Base-by-base conservation (phyloP, 2,888 invertebrate genomes). In the Mesochorus sp. region DNA sequence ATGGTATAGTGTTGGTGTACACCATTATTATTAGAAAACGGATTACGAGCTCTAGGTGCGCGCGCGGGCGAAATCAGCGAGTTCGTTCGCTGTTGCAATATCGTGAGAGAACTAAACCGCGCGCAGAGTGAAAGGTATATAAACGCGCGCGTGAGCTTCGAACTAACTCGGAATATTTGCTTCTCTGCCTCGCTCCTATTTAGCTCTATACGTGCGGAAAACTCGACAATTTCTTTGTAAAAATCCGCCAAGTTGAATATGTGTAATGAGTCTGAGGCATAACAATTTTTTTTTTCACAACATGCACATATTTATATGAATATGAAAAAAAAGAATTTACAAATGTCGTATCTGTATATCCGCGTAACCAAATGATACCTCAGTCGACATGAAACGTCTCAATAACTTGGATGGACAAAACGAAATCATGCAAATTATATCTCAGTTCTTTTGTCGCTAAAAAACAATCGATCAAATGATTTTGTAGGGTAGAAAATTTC, bases 81-180 rank as follows among this genome's bases (percentile, higher is more conserved):
- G 82, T 80, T 75, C 53, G 68, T 75, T 70, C 64, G 73, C 74
- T 83, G 80, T 80, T 78, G 85, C 85, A 83, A 83, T 80, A 75
- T 81, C 85, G 84, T 84, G 85, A 81, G 85, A 85, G 83, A 85
- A 81, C 44, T 10, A n/a, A 12, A 14, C 10, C 19, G 26, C 55
- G 19, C 78, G 64, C 70, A 19, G 61, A 81, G 86, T 86, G 86
- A 86, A 86, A 86, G 86, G 86, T 17, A 42, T 61, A 26, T 37
- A 14, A 14, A 17, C 28, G 26, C 28, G 44, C 70, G 74, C 64
- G 70, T 66, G 78, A 74, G 76, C 71, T 62, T 79, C 76, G 76
- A 72, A 62, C 55, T 5, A 55, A 44, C 61, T 59, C 59, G 70
- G 59, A 37, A 61, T 66, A 42, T 64, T 72, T 70, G 51, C 62